Evolutionary conservation across 2,113 vertebrate genomes (phyloP).

Genomic region (Muntiacus reevesi): DNA sequence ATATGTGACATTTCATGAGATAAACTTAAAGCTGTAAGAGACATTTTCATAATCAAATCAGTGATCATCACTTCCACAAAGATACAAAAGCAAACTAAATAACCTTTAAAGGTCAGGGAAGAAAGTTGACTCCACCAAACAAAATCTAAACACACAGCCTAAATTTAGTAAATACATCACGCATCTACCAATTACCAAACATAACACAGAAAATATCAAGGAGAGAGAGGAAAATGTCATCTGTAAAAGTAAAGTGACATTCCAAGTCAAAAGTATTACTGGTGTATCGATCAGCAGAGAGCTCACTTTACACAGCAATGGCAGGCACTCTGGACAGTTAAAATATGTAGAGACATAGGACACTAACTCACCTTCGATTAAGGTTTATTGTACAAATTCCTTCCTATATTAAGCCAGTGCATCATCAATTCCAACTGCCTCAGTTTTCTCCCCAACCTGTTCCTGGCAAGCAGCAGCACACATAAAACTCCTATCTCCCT

Average conservation of each 20-base stretch:
- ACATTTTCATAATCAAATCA: conserved; percentile 54
- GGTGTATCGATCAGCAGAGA: conserved; percentile 4
- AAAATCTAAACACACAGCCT: conserved; percentile 39
- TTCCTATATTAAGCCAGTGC: not conserved
- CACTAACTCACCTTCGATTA: not conserved
- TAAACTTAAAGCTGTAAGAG: conserved; percentile 44
- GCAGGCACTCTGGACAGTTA: conserved; percentile 4
- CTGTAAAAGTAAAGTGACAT: conserved; percentile 41
- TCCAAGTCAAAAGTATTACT: conserved; percentile 44
- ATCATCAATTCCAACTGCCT: conserved; percentile 10
- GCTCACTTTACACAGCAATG: conserved; percentile 34
- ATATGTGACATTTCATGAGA: conserved; percentile 1
- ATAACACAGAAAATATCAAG: conserved; percentile 45
- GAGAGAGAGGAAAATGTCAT: conserved; percentile 34
- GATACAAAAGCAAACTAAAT: conserved; percentile 45
- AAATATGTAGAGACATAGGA: conserved; percentile 20
- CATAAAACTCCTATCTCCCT: conserved; percentile 1
- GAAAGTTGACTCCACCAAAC: conserved; percentile 1
- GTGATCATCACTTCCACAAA: conserved; percentile 47
- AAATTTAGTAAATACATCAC: conserved; percentile 43
- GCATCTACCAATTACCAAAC: conserved; percentile 9
- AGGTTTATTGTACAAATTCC: not conserved
- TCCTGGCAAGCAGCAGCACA: conserved; percentile 23
- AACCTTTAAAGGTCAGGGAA: conserved; percentile 3
- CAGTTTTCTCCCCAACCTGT: conserved; percentile 4